Evolutionary conservation across 2,888 invertebrate species (phyloP).

Genomic region (Acleris laterana): DNA sequence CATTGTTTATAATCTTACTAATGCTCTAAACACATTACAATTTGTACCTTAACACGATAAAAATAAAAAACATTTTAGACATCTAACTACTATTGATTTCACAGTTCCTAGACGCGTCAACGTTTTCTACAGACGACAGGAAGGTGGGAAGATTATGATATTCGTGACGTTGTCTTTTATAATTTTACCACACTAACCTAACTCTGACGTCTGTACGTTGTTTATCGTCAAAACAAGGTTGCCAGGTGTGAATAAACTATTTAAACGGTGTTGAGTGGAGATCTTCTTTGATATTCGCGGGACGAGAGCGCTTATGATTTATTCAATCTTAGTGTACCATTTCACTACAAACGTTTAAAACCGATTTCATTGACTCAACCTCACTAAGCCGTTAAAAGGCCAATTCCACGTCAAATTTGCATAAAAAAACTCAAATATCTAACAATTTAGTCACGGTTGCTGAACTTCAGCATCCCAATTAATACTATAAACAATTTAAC

Average conservation of each 20-base stretch:
- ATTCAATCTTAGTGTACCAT: constrained; percentile 43
- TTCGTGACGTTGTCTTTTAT: constrained; percentile 31
- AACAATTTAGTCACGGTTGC: constrained; percentile 39
- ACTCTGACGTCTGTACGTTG: constrained; percentile 20
- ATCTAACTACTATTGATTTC: neutral
- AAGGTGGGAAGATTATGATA: constrained; percentile 32
- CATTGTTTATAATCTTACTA: constrained; percentile 34
- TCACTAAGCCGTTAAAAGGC: neutral
- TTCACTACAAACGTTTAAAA: neutral
- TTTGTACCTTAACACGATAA: constrained; percentile 14
- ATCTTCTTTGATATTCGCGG: constrained; percentile 67
- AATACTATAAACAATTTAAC: constrained; percentile 51
- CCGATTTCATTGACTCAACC: neutral
- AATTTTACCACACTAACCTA: constrained; percentile 25
- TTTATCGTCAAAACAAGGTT: constrained; percentile 36
- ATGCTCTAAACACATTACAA: constrained; percentile 5
- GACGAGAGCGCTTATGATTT: constrained; percentile 62
- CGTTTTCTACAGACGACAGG: constrained; percentile 27
- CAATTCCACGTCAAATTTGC: neutral
- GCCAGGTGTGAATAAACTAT: constrained; percentile 46
- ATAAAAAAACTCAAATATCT: neutral
- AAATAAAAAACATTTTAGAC: constrained; percentile 1
- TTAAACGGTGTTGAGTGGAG: constrained; percentile 65
- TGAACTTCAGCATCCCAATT: constrained; percentile 48
- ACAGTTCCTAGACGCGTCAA: constrained; percentile 24